Evolutionary conservation across 2,113 vertebrate species (phyloP), one percentile per base, ranked within the genome.

Genomic region (Lucifuga dentata): DNA sequence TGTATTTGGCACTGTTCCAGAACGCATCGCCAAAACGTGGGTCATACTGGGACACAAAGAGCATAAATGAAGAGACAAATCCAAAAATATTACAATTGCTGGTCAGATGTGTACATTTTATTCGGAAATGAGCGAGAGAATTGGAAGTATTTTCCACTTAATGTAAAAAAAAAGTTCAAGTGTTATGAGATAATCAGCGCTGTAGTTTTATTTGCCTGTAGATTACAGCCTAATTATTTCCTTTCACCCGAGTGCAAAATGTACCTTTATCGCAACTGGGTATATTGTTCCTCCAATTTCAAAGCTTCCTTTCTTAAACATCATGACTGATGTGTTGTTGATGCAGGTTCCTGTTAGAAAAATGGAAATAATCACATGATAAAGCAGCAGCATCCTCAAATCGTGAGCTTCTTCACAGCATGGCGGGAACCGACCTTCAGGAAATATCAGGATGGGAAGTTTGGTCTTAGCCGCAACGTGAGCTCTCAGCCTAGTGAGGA

Each of bases 251-350:
- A 19, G 16, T 10, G 39, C 19, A 16, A 1, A 7, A 36, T 48
- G 80, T 91, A 98, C 97, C 95, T 99, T 99, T 77, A 99, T 98
- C 29, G 97, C 94, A 41, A 98, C 95, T 2, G 97, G 97, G 70
- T 98, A 92, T 48, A 99, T 98, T 0, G 92, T 96, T 5, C 95
- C 96, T 90, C 95, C 97, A 3, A 98, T 96, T 86, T 98, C 96
- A 91, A 99, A 99, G 86, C 97, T 98, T 72, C 97, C 97, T 58
- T 98, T 99, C 89, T 98, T 98, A 76, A 99, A 99, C 97, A 99
- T 98, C 97, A 99, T 98, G 68, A 99, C 97, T 0, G 97, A 99
- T 1, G 97, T 99, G 78, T 99, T 99, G 78, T 99, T 99, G 86
- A 99, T 93, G 68, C 97, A 99, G 52, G 97, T 98, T 67, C 97